Evolutionary conservation across 53 echinoderm and acorn worm species (phyloP), one percentile per base, ranked within the genome.

Genomic region (Actinopyga echinites): DNA sequence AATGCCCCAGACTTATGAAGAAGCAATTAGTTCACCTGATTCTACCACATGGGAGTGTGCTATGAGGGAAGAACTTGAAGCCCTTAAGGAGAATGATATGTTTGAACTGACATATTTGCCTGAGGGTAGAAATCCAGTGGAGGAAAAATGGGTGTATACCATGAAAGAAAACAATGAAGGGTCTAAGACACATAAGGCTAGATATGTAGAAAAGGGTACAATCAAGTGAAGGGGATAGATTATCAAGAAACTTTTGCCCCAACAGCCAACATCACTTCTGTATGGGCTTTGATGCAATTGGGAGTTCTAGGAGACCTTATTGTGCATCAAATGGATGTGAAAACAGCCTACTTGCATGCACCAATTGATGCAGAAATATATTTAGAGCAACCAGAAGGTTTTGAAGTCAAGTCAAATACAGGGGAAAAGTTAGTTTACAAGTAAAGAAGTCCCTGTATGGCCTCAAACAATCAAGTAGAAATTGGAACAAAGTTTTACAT

Each of bases 401-500:
- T 65, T 73, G 82, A 65, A 82, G 65, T 52, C 23, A 34, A 30
- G 13, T 45, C 65, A 9, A 55, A 82, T 21, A 52, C n/a, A 54
- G 69, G 69, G 17, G 53, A 65, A 21, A 64, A 86, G 49, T 65
- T 86, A 28, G 87, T 87, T 5, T 68, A 30, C 32, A 87, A 82
- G 44, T 66, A 19, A 87, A 87, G 38, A 87, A 87, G 36, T 87
- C 82, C 30, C 34, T 74, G 30, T 87, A 87, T 57, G 87, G 87
- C 17, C 57, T 82, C 5, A 87, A 87, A 60, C 82, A 87, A 71
- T 80, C 80, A 1, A 82, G 87, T 11, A 81, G 87, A 69, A 73
- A 64, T 52, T 81, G 87, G 82, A 87, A 57, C 34, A 49, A 69
- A 40, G 20, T 87, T 56, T 57, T 87, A 59, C 87, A 87, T 45